Base-by-base conservation (phyloP, 64 coral and sea anemone genomes). In the Actinia equina region DNA sequence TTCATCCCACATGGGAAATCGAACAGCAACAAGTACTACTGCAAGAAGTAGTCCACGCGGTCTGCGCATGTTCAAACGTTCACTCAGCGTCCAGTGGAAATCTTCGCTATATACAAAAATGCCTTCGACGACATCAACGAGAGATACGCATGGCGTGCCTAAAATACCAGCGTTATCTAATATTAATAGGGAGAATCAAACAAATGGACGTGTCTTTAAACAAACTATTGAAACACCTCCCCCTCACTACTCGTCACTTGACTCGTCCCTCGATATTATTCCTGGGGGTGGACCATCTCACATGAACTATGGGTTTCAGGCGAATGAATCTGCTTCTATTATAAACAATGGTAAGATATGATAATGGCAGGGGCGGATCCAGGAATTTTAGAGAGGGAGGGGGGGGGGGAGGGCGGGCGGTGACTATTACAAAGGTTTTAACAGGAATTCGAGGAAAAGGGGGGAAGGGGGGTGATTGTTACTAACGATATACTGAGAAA, bases 231-330 rank as follows among this genome's bases (percentile, higher is more conserved):
- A 52, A 7, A 57, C 43, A 15, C 80, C 80, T 15, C 80, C 80
- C 3, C 80, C 80, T 57, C 80, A 49, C 3, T 82, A 82, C 80
- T 82, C 80, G 25, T 82, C 80, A 1, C 80, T 82, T 52, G 44
- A 82, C 20, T 49, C 80, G 23, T 25, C 19, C 44, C 80, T 82
- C n/a, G 80, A 82, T 20, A 82, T 52, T 13, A 23, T 57, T 11
- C 44, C 80, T 22, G 80, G 80, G 18, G 0, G 80, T 7, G 1
- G 44, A 15, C 18, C 37, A 17, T 82, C 80, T 22, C 53, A 25
- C 23, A 25, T 41, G 12, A 74, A 74, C 15, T 25, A 74, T 13
- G 69, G 42, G 45, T 57, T 23, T 82, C 18, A 23, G 4, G 45
- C 6, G 2, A 82, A 49, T 82, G 53, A 49, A 41, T 13, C 69